Evolutionary conservation across 2,888 invertebrate species (phyloP), one percentile per base, ranked within the genome.

Genomic region (Aleiodes testaceus): DNA sequence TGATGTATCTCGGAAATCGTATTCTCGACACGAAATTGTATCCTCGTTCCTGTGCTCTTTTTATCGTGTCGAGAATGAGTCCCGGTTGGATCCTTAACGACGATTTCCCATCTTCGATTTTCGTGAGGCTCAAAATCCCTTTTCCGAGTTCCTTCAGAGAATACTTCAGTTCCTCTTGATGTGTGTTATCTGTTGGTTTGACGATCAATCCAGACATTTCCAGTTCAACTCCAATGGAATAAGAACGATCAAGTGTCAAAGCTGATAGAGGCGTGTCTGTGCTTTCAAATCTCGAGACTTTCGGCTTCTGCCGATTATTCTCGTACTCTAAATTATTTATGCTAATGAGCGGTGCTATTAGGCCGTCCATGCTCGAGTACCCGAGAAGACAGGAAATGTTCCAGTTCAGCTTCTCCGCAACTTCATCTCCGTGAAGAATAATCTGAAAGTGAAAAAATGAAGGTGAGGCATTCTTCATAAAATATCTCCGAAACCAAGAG

Each of bases 1-100:
- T 91, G 75, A 92, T 91, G 82, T 92, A 93, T 69, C 95, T 88
- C 0, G 94, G 94, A 77, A 94, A 88, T 12, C 95, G 89, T 73
- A 91, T 90, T 68, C 85, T 80, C 7, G 82, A 83, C 44, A 84
- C 78, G 72, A 83, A 84, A 72, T 81, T 83, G 70, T 84, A 82
- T 65, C 84, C 88, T 78, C 85, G 82, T 78, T 88, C 88, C 78
- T 87, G 85, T 61, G 88, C 87, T 77, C 91, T 88, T 80, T 89
- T 88, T 63, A 91, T 88, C 26, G 94, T 94, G 79, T 93, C 92
- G 78, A 91, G 91, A 1, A 93, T 92, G 88, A 92, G 89, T 79
- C 91, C 90, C 49, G 92, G 90, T 82, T 90, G 89, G 82, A 92
- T 91, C 22, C 91, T 88, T 68, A 91, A 85, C 82, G 89, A 89